Percentiles rank a stretch among this genome's conserved stretches.
Conservation (phyloP, 1,140 invertebrate species). For the Diprion similis region DNA sequence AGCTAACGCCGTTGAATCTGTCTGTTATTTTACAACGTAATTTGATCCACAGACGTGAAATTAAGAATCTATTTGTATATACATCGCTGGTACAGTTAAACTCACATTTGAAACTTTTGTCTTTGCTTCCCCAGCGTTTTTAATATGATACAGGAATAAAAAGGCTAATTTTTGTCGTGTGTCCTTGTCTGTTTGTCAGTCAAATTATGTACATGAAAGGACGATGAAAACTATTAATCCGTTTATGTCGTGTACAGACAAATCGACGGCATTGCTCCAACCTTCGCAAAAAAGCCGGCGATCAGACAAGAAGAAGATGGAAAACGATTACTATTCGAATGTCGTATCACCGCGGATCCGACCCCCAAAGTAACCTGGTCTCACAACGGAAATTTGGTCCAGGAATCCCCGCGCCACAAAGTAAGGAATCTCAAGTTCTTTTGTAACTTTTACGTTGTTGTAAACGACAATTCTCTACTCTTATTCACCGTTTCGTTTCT, state of each 20-base stretch:
- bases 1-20: no score
- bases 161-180: no score
- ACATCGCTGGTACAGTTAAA: no score
- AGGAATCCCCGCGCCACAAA: conserved; percentile 82
- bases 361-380: conserved; percentile 91
- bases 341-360: conserved; percentile 93
- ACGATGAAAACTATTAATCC: no score
- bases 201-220: no score
- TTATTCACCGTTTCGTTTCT: not conserved
- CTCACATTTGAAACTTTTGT: no score
- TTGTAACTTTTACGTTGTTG: not conserved
- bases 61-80: no score
- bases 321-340: conserved; percentile 94
- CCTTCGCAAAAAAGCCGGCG: conserved; percentile 95
- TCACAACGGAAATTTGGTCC: conserved; percentile 82
- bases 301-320: conserved; percentile 98
- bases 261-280: conserved; percentile 96
- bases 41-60: no score
- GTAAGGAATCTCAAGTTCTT: conserved; percentile 59
- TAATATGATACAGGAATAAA: no score
- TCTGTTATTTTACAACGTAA: no score
- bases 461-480: not conserved
- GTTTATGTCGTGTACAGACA: conserved; percentile 69
- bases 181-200: no score
- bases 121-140: no score